These are phyloP conservation scores for Rhadinocentrus ornatus DNA, from an alignment of 2,797 vertebrate species.

Conservation along the genomic window DNA sequence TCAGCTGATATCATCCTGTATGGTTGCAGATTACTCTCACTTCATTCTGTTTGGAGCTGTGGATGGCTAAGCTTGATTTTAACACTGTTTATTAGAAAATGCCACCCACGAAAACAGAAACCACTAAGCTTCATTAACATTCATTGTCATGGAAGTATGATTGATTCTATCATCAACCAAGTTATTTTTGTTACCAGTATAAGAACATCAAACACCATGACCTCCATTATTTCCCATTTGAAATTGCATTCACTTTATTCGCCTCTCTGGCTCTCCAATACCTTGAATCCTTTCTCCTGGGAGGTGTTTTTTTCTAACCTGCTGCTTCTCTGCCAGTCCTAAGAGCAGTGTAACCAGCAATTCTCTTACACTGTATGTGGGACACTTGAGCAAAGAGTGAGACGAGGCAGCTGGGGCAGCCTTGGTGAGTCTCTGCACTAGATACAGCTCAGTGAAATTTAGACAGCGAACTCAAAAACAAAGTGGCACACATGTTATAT, in stretches of 20 bases:
- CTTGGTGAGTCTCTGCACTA: constrained; percentile 58
- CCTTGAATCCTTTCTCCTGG: constrained; percentile 80
- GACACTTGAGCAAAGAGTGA: constrained; percentile 77
- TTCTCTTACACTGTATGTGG: constrained; percentile 77
- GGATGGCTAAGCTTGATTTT: constrained; percentile 60
- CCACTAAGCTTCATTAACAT: constrained; percentile 72
- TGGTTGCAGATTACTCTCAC: constrained; percentile 52
- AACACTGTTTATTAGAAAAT: constrained; percentile 69
- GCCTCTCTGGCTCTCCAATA: constrained; percentile 72
- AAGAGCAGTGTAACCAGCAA: constrained; percentile 72
- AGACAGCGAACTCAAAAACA: constrained; percentile 60
- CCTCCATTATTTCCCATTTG: constrained; percentile 82
- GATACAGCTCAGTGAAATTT: constrained; percentile 57
- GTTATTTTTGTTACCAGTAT: constrained; percentile 73
- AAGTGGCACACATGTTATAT: constrained; percentile 69
- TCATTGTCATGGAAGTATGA: constrained; percentile 63
- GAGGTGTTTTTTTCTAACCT: constrained; percentile 74
- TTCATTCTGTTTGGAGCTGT: constrained; percentile 50
- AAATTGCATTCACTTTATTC: constrained; percentile 81
- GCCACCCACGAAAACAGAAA: constrained; percentile 9
- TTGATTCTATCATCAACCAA: constrained; percentile 77
- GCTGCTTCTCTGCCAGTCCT: constrained; percentile 74
- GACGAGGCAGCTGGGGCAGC: constrained; percentile 69
- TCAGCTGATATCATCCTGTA: constrained; percentile 62
- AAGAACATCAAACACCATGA: constrained; percentile 77